phyloP scores from a whole-genome alignment of 2,797 vertebrate genomes.

The Oryzias sinensis region DNA sequence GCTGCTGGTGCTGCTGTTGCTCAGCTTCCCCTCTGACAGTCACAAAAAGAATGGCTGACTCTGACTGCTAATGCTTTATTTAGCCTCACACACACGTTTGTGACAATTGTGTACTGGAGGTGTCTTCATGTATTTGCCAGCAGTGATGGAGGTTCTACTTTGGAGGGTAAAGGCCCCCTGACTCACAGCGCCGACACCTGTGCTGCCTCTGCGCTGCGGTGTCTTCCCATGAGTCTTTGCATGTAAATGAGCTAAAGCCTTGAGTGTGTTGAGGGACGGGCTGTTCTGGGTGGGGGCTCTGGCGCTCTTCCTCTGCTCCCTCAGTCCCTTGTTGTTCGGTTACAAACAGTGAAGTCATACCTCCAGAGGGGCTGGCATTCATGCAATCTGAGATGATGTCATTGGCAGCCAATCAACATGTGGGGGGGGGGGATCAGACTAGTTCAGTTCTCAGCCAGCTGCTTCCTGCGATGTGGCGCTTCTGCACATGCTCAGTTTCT shows the following conservation, averaged over 20 bases:
- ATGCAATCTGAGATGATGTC: slow-evolving; percentile 77
- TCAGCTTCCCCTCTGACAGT: too few relatives aligned
- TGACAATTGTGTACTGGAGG: too few relatives aligned
- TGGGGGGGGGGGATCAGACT: slow-evolving; percentile 40
- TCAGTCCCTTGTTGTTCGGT: slow-evolving; percentile 56
- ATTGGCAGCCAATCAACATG: slow-evolving; percentile 80
- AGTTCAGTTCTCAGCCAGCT: slow-evolving; percentile 60
- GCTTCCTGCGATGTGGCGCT: slow-evolving; percentile 15
- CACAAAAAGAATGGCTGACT: too few relatives aligned
- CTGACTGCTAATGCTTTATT: too few relatives aligned
- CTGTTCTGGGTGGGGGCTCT: slow-evolving; percentile 8
- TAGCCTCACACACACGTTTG: too few relatives aligned
- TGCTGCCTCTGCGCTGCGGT: slow-evolving; percentile 33
- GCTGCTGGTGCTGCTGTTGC: too few relatives aligned
- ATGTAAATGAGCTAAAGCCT: slow-evolving; percentile 70
- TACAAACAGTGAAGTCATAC: slow-evolving; percentile 81
- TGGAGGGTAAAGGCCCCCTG: too few relatives aligned
- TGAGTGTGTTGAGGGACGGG: slow-evolving; percentile 11
- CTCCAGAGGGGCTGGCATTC: slow-evolving; percentile 76
- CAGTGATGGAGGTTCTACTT: too few relatives aligned
- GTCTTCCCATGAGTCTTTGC: slow-evolving; percentile 70
- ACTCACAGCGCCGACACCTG: slow-evolving; percentile 27
- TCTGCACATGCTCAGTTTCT: too few relatives aligned
- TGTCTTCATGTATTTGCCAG: too few relatives aligned
- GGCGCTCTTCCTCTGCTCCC: slow-evolving; percentile 35